Evolutionary conservation across 2,888 invertebrate genomes (phyloP), one percentile per base, ranked within the genome.

Genomic region (Volucella inanis): DNA sequence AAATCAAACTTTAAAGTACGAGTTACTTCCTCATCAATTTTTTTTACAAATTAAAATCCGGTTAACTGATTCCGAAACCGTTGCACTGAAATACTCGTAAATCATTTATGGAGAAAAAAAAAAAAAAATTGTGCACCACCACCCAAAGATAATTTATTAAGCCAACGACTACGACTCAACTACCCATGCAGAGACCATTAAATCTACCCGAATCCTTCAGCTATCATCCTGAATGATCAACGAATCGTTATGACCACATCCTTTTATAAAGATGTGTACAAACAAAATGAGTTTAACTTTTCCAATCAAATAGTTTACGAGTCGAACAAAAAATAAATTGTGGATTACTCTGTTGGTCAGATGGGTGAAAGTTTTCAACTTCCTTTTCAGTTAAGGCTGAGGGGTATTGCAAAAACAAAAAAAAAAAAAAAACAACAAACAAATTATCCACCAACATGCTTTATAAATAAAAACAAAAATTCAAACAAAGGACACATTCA

Each of bases 191-290:
- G 31, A 43, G 68, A 62, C 10, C 43, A 62, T 43, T 31, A 41
- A 74, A 61, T 15, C 14, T 45, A 61, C 50, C 52, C 55, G 8
- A 80, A 61, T 62, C 38, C 62, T 64, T 57, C 57, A 64, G 64
- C 70, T 70, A 41, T 31, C 57, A 70, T 70, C 70, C 70, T 64
- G 38, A 79, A 75, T 55, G 64, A n/a, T 47, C 74, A 74, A 70
- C 74, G 79, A 78, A 65, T 78, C 78, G 78, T 68, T 55, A 52
- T 71, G 55, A 79, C 57, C 68, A 68, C 49, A 50, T 50, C 55
- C 67, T 38, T 70, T 22, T 22, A 18, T 54, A 49, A 9, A 61
- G 31, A 31, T 31, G 6, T 45, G 59, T 8, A 72, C n/a, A 64
- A 47, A 15, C 4, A 52, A 41, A 50, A 50, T n/a, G 43, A 52